Conservation (phyloP, 2,888 invertebrate species). For the Bimastos eiseni region DNA sequence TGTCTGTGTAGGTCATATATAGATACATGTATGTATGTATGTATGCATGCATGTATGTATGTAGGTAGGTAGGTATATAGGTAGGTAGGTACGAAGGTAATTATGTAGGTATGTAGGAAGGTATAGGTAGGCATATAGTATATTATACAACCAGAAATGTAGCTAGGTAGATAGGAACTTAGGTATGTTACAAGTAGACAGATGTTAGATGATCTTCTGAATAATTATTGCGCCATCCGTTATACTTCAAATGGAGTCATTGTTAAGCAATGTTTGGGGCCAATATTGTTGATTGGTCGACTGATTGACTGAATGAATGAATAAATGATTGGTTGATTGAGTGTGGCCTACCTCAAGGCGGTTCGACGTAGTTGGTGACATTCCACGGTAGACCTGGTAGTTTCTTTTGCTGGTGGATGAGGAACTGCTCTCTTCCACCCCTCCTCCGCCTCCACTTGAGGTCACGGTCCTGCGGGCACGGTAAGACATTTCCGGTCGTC, state of each 20-base stretch:
- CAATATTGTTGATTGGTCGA: background rate
- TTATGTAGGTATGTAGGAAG: background rate
- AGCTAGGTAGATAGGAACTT: background rate
- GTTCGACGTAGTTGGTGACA: conserved; percentile 39
- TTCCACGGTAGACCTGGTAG: conserved; percentile 41
- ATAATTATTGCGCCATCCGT: background rate
- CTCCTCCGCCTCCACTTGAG: background rate
- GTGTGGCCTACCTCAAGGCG: conserved; percentile 42
- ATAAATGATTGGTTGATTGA: background rate
- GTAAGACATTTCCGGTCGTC: background rate
- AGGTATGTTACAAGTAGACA: too few relatives aligned
- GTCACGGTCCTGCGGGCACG: conserved; percentile 20
- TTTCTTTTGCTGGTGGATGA: background rate
- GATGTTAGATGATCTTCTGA: too few relatives aligned
- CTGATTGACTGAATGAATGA: background rate
- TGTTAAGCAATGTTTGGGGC: too few relatives aligned
- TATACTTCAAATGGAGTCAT: background rate
- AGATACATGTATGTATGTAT: background rate
- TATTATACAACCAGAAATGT: too few relatives aligned
- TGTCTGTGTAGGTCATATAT: background rate
- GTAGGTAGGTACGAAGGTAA: background rate
- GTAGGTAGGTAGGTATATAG: background rate
- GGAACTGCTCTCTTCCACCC: too few relatives aligned
- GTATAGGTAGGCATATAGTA: too few relatives aligned
- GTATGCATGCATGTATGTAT: background rate